Conservation (phyloP, 2,888 invertebrate species). For the Drosophila ezoana region DNA sequence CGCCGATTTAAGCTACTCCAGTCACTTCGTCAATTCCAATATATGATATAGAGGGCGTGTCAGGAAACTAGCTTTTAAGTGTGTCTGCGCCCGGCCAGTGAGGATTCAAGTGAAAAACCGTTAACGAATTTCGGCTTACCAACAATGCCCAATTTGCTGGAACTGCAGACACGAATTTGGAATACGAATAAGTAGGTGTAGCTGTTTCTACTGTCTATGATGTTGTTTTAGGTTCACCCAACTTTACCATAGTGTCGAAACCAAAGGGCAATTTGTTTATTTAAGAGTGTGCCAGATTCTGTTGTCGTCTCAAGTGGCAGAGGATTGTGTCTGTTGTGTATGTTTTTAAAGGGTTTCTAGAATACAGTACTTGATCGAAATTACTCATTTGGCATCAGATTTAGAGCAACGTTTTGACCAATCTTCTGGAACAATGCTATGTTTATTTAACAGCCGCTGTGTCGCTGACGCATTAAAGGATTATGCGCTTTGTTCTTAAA, state of each 20-base stretch:
- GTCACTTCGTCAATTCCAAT: conserved; percentile 17
- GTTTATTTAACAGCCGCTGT: conserved; percentile 26
- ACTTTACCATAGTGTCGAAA: conserved; percentile 52
- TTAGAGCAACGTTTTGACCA: conserved; percentile 52
- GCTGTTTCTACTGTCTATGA: not conserved
- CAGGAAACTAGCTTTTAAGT: conserved; percentile 77
- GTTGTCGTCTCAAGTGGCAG: conserved; percentile 28
- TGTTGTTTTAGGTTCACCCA: conserved; percentile 37
- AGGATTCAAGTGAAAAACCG: conserved; percentile 44
- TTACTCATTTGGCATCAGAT: conserved; percentile 57
- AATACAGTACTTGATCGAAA: conserved; percentile 19
- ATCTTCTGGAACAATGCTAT: conserved; percentile 29
- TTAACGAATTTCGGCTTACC: conserved; percentile 32
- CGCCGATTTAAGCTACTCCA: conserved; percentile 13
- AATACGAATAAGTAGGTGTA: conserved; percentile 1
- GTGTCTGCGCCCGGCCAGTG: conserved; percentile 61
- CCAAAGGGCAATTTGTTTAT: conserved; percentile 53
- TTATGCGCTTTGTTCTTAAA: conserved; percentile 38
- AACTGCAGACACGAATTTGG: conserved; percentile 21
- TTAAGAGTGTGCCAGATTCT: conserved; percentile 21
- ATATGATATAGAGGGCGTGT: conserved; percentile 57
- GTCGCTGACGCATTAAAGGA: conserved; percentile 62
- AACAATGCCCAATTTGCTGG: conserved; percentile 39
- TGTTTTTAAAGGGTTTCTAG: conserved; percentile 2
- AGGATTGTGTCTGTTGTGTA: conserved; percentile 18